These are phyloP conservation scores for Scytalopus superciliaris DNA, from an alignment of 2,113 vertebrate species.

Conservation along the genomic window DNA sequence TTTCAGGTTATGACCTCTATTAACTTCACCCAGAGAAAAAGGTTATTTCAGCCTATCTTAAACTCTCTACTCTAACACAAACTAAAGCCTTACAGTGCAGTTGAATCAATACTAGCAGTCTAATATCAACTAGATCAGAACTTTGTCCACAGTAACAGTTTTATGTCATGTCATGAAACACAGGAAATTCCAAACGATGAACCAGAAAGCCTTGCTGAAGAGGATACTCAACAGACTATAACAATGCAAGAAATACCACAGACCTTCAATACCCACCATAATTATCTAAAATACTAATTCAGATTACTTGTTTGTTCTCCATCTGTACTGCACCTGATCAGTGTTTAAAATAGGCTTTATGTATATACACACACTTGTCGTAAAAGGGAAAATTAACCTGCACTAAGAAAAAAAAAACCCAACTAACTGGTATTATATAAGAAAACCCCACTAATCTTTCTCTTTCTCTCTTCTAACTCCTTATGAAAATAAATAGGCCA, in stretches of 20 bases:
- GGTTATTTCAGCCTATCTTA: not conserved
- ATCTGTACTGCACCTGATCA: not conserved
- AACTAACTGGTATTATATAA: not conserved
- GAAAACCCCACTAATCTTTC: not conserved
- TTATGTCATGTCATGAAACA: not conserved
- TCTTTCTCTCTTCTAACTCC: not conserved
- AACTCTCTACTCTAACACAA: not conserved
- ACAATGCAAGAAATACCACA: not conserved
- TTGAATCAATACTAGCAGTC: not conserved
- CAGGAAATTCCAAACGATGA: not conserved
- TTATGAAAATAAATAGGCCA: slow-evolving; percentile 13
- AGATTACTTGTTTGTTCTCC: not conserved
- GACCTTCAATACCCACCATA: not conserved
- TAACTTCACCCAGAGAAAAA: not conserved
- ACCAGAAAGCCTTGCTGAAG: not conserved
- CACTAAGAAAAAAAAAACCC: not conserved
- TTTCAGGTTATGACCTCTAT: not conserved
- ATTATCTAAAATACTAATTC: not conserved
- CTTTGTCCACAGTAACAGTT: not conserved
- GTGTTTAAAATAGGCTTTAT: not conserved
- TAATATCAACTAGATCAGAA: not conserved
- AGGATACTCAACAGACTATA: not conserved
- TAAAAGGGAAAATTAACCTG: not conserved
- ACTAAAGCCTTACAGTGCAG: not conserved
- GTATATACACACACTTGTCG: not conserved